Evolutionary conservation across 2,797 vertebrate species (phyloP).

Genomic region (Peromyscus melanophrys): DNA sequence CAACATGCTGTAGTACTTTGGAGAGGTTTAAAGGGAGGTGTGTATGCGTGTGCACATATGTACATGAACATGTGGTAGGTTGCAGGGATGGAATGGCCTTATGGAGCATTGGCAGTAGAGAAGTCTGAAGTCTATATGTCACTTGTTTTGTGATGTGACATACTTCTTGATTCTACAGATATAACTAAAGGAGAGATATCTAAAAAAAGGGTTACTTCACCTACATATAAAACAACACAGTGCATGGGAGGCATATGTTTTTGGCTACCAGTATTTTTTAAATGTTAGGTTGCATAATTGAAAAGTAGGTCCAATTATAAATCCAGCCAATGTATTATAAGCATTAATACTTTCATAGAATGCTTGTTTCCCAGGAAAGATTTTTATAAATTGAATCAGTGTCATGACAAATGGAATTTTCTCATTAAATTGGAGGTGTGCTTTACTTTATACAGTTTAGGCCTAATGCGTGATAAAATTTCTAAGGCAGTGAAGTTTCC

Average conservation of each 20-base stretch:
- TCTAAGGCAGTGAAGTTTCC: slow-evolving; percentile 39
- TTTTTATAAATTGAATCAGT: slow-evolving; percentile 39
- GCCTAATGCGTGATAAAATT: slow-evolving; percentile 36
- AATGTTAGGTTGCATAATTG: background rate
- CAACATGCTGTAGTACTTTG: background rate
- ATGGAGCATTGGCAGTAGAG: background rate
- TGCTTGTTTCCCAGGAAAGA: slow-evolving; percentile 35
- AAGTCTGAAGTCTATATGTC: background rate
- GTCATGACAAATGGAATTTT: slow-evolving; percentile 60
- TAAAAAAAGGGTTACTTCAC: background rate
- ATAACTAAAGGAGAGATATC: background rate
- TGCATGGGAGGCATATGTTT: background rate
- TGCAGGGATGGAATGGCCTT: background rate
- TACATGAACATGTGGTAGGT: background rate
- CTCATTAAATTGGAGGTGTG: slow-evolving; percentile 35
- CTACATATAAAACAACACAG: background rate
- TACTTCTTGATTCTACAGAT: background rate
- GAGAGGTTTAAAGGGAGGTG: background rate
- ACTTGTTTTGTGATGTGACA: background rate
- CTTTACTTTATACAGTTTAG: slow-evolving; percentile 51
- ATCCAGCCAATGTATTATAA: slow-evolving; percentile 36
- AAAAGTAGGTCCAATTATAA: slow-evolving; percentile 24
- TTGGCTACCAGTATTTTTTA: slow-evolving; percentile 12
- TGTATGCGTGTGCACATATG: background rate
- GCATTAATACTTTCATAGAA: slow-evolving; percentile 36